Evolutionary conservation across 2,888 invertebrate genomes (phyloP), one percentile per base, ranked within the genome.

Genomic region (Timema podura): DNA sequence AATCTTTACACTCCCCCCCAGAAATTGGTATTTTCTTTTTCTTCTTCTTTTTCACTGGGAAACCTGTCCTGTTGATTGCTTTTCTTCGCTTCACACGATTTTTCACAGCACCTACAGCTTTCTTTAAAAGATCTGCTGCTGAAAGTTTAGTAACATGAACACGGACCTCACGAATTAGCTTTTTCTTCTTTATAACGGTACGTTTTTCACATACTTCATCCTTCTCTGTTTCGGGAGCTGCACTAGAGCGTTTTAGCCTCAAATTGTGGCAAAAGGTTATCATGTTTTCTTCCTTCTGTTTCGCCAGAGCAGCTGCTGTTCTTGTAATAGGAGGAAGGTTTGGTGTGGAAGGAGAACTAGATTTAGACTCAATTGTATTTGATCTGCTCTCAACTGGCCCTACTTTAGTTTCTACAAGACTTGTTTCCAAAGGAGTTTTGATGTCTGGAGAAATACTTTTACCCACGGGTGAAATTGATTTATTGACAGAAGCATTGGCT

Each of bases 51-150:
- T 91, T 83, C 44, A 89, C 91, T 0, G 95, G 95, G 79, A 95
- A 95, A 5, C 95, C 95, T 16, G 94, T 95, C 76, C 93, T 85
- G 78, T 95, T 95, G 59, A 92, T 90, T 30, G 91, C 88, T 79
- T 93, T 90, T 57, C 93, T 86, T 75, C 92, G 85, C 16, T 85
- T 79, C 9, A 83, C 80, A 74, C 85, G 85, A 76, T 85, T 84
- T 76, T 87, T 86, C 2, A 77, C 75, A 13, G 76, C 75, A 54
- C 71, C 73, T 64, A 72, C 74, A 45, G 74, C 74, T 70, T 76
- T 75, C 65, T 74, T 74, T 44, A 75, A 44, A 44, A 74, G 67
- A 67, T 78, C 77, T 16, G 73, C 69, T 0, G 75, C 73, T 11
- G 74, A 71, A 30, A 79, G 74, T 73, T 79, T 79, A 10, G 77